Percentiles rank a stretch among this genome's conserved stretches.
phyloP scores from a whole-genome alignment of 1,140 invertebrate genomes.

The Scaptomyza montana region DNA sequence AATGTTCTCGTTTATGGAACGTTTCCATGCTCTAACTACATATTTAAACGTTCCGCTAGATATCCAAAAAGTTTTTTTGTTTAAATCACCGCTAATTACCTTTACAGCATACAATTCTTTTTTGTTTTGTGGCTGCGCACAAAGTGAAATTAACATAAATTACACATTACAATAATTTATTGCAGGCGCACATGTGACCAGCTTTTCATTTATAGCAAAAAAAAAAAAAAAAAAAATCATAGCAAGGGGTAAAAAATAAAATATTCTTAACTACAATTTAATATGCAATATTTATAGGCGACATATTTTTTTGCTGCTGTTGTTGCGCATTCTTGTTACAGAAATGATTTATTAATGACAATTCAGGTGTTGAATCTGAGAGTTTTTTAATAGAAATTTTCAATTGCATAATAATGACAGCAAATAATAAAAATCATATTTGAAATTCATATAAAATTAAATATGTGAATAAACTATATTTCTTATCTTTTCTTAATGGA shows the following conservation, averaged over 20 bases:
- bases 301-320: neutral
- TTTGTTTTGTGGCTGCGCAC: constrained; percentile 19
- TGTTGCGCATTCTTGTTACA: neutral
- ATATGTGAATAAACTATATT: too few species aligned
- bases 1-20: neutral
- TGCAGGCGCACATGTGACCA: constrained; percentile 23
- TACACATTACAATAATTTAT: constrained; percentile 50
- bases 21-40: neutral
- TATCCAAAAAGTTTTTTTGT: neutral
- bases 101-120: constrained; percentile 26
- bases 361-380: neutral
- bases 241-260: constrained; percentile 1
- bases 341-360: neutral
- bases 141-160: constrained; percentile 46
- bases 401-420: neutral
- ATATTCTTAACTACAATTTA: constrained; percentile 14
- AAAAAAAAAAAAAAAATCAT: constrained; percentile 10
- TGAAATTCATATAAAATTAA: too few species aligned
- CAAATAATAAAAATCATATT: neutral
- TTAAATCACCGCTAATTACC: constrained; percentile 44
- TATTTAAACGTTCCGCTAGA: neutral
- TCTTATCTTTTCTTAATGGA: too few species aligned
- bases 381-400: neutral
- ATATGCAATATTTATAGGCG: constrained; percentile 7
- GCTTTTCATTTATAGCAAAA: constrained; percentile 36